These are phyloP conservation scores for Perizoma flavofasciatum DNA, from an alignment of 2,888 invertebrate genomes.

Conservation along the genomic window DNA sequence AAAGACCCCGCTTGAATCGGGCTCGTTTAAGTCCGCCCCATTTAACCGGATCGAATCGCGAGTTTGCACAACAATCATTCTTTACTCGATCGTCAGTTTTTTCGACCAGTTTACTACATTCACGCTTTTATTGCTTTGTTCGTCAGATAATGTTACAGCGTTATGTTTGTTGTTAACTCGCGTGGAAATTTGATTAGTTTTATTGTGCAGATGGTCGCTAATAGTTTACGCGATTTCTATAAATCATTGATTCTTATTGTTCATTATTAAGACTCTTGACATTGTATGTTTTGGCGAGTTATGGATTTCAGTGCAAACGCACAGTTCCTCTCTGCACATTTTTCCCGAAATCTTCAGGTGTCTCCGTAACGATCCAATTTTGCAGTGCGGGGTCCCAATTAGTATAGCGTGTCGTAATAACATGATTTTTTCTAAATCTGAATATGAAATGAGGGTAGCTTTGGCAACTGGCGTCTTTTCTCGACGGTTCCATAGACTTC, in stretches of 20 bases:
- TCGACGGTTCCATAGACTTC: no score
- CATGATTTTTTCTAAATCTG: no score
- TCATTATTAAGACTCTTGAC: constrained; percentile 40
- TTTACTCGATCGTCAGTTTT: constrained; percentile 79
- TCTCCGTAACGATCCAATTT: no score
- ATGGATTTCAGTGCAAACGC: constrained; percentile 2
- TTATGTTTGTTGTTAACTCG: constrained; percentile 62
- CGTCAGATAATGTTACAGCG: constrained; percentile 59
- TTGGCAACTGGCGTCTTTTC: no score
- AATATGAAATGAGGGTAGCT: no score
- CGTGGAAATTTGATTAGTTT: constrained; percentile 81
- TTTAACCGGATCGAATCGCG: constrained; percentile 77
- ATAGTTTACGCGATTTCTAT: constrained; percentile 64
- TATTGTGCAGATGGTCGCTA: constrained; percentile 67
- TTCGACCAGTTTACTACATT: constrained; percentile 69
- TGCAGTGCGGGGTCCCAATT: no score
- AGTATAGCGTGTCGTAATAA: no score
- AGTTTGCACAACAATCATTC: constrained; percentile 81
- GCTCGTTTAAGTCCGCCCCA: constrained; percentile 75
- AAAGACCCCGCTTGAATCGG: constrained; percentile 43
- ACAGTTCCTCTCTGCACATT: no score
- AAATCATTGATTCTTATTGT: constrained; percentile 59
- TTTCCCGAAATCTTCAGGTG: no score
- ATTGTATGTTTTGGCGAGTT: constrained; percentile 30
- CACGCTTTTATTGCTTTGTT: constrained; percentile 65